These are phyloP conservation scores for Psittacula cyanocephala DNA, from an alignment of 2,113 vertebrate genomes.

Conservation along the genomic window DNA sequence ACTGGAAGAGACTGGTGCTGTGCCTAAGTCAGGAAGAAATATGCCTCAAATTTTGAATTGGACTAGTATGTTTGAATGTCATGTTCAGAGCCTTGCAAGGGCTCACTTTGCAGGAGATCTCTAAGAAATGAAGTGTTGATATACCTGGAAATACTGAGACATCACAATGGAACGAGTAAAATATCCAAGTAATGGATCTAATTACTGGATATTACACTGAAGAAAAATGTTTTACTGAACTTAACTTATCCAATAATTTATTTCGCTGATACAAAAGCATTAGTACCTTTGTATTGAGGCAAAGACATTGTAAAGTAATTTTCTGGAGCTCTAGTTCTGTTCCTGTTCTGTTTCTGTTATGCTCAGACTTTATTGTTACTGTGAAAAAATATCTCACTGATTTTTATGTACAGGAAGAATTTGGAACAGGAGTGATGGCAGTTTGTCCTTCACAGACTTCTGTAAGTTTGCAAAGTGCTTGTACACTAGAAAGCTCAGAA, in stretches of 20 bases:
- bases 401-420: neutral
- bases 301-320: neutral
- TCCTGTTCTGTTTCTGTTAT: neutral
- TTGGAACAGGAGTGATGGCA: neutral
- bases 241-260: neutral
- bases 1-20: neutral
- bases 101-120: neutral
- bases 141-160: neutral
- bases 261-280: neutral
- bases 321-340: neutral
- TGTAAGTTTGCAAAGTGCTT: neutral
- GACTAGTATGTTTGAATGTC: neutral
- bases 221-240: neutral
- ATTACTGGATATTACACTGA: neutral
- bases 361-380: neutral
- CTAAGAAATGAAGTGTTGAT: neutral
- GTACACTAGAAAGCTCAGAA: neutral
- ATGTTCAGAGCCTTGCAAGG: neutral
- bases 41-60: neutral
- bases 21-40: neutral
- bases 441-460: neutral
- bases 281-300: neutral
- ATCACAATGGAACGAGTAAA: neutral
- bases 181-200: neutral
- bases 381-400: neutral